Evolutionary conservation across 2,797 vertebrate genomes (phyloP).

Genomic region (Oryzias dopingdopingensis): DNA sequence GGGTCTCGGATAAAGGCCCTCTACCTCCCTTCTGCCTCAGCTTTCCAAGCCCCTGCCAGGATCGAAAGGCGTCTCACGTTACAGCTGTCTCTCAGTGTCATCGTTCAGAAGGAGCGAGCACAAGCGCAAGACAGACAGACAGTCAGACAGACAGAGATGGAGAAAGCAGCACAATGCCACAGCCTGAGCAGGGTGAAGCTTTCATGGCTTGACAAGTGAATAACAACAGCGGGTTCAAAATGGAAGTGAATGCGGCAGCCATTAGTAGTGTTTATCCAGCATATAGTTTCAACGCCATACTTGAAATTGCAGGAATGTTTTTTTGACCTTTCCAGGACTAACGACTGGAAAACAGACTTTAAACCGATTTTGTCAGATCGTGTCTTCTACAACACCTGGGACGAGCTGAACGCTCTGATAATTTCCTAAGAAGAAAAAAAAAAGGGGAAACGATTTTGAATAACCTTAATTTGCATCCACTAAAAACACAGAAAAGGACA

Average conservation of each 20-base stretch:
- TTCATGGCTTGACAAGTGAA: constrained; percentile 52
- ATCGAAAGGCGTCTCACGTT: constrained; percentile 78
- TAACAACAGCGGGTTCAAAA: constrained; percentile 57
- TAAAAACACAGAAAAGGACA: constrained; percentile 28
- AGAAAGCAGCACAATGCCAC: constrained; percentile 61
- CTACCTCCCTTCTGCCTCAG: constrained; percentile 68
- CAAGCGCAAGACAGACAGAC: constrained; percentile 34
- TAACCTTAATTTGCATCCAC: constrained; percentile 18
- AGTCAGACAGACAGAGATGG: constrained; percentile 23
- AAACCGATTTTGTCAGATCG: constrained; percentile 37
- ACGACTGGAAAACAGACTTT: constrained; percentile 54
- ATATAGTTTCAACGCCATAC: constrained; percentile 30
- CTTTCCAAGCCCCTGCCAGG: constrained; percentile 75
- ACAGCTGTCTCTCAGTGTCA: constrained; percentile 81
- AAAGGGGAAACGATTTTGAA: constrained; percentile 37
- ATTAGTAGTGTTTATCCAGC: constrained; percentile 33
- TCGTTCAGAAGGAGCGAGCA: constrained; percentile 66
- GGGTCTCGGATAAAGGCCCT: constrained; percentile 77
- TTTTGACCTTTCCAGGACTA: constrained; percentile 61
- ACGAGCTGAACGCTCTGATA: constrained; percentile 34
- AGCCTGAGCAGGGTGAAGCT: constrained; percentile 50
- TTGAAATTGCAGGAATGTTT: constrained; percentile 42
- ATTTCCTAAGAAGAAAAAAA: constrained; percentile 37
- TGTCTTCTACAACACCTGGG: constrained; percentile 51
- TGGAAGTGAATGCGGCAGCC: constrained; percentile 41